Evolutionary conservation across 2,113 vertebrate species (phyloP).

Genomic region (Plecotus auritus): DNA sequence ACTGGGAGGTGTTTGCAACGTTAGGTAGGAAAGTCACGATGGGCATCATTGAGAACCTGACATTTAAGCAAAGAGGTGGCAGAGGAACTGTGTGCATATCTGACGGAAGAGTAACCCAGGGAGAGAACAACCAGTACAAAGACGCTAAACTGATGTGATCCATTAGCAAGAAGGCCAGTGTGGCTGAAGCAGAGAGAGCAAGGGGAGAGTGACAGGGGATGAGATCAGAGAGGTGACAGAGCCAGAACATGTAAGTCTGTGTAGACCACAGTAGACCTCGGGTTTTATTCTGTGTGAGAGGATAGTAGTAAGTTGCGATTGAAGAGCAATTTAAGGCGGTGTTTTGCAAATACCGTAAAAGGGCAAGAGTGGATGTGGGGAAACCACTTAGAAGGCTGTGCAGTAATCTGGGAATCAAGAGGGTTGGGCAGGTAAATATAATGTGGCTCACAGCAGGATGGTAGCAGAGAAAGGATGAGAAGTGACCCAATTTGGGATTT

Average conservation of each 20-base stretch:
- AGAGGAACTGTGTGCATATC: not conserved
- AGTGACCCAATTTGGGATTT: not conserved
- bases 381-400: not conserved
- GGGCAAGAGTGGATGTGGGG: not conserved
- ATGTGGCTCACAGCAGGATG: not conserved
- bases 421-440: no score
- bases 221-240: not conserved
- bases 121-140: not conserved
- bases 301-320: not conserved
- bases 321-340: not conserved
- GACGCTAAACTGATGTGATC: not conserved
- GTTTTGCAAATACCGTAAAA: not conserved
- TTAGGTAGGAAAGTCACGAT: not conserved
- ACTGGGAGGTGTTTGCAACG: not conserved
- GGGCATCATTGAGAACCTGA: not conserved
- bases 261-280: not conserved
- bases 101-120: not conserved
- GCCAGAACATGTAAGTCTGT: not conserved
- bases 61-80: not conserved
- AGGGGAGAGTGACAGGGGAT: not conserved
- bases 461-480: not conserved
- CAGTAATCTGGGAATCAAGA: not conserved
- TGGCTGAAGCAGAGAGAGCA: not conserved
- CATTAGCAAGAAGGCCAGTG: not conserved
- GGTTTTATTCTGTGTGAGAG: not conserved